Percentiles rank a stretch among this genome's conserved stretches.
These are phyloP conservation scores for Zaprionus bogoriensis DNA, from an alignment of 2,888 invertebrate species.

Conservation along the genomic window DNA sequence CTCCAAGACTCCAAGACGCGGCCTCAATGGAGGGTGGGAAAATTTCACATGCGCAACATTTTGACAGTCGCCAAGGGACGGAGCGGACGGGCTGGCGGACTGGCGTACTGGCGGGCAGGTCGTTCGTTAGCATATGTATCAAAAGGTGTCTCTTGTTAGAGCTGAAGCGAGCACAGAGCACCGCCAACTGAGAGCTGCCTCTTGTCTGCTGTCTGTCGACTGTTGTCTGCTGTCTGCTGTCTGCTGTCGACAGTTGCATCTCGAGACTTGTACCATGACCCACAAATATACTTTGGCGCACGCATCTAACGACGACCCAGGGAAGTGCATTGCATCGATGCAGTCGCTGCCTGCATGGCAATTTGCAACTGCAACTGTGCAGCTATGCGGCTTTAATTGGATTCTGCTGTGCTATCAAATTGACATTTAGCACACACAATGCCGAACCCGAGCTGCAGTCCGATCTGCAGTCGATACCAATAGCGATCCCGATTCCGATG, in stretches of 20 bases:
- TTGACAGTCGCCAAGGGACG: slow-evolving; percentile 54
- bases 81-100: background rate
- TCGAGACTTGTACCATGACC: slow-evolving; percentile 73
- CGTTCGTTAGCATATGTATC: slow-evolving; percentile 70
- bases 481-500: slow-evolving; percentile 22
- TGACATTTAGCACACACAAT: slow-evolving; percentile 75
- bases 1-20: too few species aligned
- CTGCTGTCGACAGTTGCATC: slow-evolving; percentile 34
- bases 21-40: slow-evolving; percentile 72
- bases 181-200: slow-evolving; percentile 41
- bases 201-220: slow-evolving; percentile 7
- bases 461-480: slow-evolving; percentile 5
- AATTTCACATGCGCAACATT: slow-evolving; percentile 69
- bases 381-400: slow-evolving; percentile 68
- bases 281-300: slow-evolving; percentile 73
- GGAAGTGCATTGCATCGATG: slow-evolving; percentile 1
- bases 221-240: slow-evolving; percentile 12
- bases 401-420: slow-evolving; percentile 68
- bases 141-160: slow-evolving; percentile 73
- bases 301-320: slow-evolving; percentile 66
- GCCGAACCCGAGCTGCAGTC: slow-evolving; percentile 28
- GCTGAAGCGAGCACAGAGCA: slow-evolving; percentile 46
- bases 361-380: slow-evolving; percentile 66
- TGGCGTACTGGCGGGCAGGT: background rate
- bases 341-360: slow-evolving; percentile 38